A percentile compares a stretch with the other conserved stretches of the same genome.
Conservation (phyloP, 2,113 vertebrate species). For the Archocentrus centrarchus region DNA sequence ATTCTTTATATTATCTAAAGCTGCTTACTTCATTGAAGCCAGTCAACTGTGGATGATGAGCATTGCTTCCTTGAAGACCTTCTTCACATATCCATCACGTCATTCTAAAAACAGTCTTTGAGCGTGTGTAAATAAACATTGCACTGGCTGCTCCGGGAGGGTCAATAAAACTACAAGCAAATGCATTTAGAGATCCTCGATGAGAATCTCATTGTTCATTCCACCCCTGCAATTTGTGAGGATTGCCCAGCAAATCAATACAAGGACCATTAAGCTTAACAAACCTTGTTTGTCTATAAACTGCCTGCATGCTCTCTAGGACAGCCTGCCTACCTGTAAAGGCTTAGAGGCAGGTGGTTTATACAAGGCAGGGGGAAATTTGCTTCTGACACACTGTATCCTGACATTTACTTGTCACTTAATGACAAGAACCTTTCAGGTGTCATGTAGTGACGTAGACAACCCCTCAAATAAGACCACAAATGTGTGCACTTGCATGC, state of each 20-base stretch:
- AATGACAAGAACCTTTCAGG: background rate
- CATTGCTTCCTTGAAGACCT: conserved; percentile 20
- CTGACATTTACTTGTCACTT: conserved; percentile 14
- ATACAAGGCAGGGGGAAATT: background rate
- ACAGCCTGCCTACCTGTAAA: conserved; percentile 31
- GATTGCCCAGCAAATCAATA: conserved; percentile 78
- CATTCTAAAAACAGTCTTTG: conserved; percentile 53
- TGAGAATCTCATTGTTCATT: conserved; percentile 69
- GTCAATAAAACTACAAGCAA: conserved; percentile 74
- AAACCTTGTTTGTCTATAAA: conserved; percentile 76
- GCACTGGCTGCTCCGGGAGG: conserved; percentile 46
- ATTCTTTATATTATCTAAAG: conserved; percentile 13
- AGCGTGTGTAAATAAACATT: conserved; percentile 70
- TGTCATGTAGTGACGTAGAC: conserved; percentile 2
- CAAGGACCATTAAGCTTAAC: conserved; percentile 81
- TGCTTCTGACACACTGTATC: conserved; percentile 6
- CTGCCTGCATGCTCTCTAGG: conserved; percentile 39
- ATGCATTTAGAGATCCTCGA: conserved; percentile 70
- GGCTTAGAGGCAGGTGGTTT: conserved; percentile 10
- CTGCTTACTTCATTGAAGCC: conserved; percentile 26
- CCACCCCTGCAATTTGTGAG: conserved; percentile 63
- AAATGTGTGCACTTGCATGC: background rate
- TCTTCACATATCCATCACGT: conserved; percentile 40
- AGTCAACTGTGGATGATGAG: conserved; percentile 16
- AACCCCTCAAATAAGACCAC: background rate